phyloP scores from a whole-genome alignment of 2,888 invertebrate species.

The Sicus ferrugineus region DNA sequence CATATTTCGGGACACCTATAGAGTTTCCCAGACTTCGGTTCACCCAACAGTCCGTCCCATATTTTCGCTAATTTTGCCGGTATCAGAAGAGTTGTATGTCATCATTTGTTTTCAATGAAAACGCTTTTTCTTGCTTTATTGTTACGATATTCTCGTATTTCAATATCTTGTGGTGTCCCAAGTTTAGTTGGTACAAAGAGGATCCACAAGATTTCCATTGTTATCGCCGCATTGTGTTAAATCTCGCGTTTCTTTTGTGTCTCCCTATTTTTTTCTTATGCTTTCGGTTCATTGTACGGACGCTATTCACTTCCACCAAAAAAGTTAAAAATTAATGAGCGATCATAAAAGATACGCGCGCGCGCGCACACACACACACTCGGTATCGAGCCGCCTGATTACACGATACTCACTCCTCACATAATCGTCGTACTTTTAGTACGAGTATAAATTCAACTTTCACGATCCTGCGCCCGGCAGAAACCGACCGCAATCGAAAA shows the following conservation, averaged over 20 bases:
- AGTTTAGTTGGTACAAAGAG: too few relatives aligned
- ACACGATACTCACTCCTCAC: not conserved
- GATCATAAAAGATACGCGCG: conserved; percentile 22
- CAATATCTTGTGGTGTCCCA: too few relatives aligned
- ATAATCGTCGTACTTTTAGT: not conserved
- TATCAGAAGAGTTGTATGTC: too few relatives aligned
- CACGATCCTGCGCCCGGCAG: conserved; percentile 14
- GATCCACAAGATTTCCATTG: too few relatives aligned
- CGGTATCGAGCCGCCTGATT: not conserved
- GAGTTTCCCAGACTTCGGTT: too few relatives aligned
- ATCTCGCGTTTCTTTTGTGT: not conserved
- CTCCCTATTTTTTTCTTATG: not conserved
- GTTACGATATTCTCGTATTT: too few relatives aligned
- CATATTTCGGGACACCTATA: too few relatives aligned
- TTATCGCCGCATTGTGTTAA: too few relatives aligned
- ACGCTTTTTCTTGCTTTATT: too few relatives aligned
- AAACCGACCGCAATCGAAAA: not conserved
- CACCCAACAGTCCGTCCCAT: too few relatives aligned
- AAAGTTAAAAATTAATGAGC: conserved; percentile 20
- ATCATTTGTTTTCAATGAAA: too few relatives aligned
- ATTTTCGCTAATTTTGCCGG: too few relatives aligned
- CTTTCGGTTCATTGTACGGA: conserved; percentile 19
- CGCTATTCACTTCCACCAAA: not conserved
- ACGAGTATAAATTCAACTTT: conserved; percentile 22
- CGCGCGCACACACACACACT: not conserved